phyloP scores from a whole-genome alignment of 2,113 vertebrate genomes.

The Odontophorus gujanensis region DNA sequence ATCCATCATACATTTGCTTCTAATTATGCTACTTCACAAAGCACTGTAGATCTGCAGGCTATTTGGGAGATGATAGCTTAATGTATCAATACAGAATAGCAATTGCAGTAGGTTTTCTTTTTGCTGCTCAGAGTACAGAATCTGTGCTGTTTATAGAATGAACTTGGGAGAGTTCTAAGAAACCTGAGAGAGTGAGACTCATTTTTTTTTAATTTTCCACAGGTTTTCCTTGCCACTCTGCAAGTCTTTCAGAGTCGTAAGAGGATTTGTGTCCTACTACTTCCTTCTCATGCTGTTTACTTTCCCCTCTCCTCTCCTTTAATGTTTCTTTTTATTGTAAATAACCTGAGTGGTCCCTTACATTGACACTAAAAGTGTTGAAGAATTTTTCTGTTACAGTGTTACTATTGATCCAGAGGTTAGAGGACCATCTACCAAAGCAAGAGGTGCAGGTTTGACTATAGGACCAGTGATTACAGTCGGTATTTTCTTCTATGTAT shows the following conservation, averaged over 20 bases:
- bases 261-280: not conserved
- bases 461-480: not conserved
- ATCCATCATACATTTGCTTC: not conserved
- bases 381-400: not conserved
- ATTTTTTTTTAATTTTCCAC: not conserved
- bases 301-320: not conserved
- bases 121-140: not conserved
- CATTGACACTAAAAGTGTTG: not conserved
- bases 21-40: not conserved
- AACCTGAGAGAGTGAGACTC: not conserved
- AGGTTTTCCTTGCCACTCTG: not conserved
- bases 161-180: not conserved
- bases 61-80: not conserved
- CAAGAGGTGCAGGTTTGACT: not conserved
- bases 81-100: not conserved
- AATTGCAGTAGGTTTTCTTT: not conserved
- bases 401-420: not conserved
- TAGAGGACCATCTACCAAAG: not conserved
- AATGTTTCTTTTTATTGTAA: not conserved
- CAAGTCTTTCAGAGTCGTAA: not conserved
- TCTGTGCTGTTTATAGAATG: not conserved
- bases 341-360: not conserved
- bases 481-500: not conserved
- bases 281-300: not conserved
- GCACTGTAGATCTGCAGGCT: not conserved